Percentiles rank a stretch among this genome's conserved stretches.
phyloP scores from a whole-genome alignment of 1,140 invertebrate genomes.

The Heliconius nattereri region DNA sequence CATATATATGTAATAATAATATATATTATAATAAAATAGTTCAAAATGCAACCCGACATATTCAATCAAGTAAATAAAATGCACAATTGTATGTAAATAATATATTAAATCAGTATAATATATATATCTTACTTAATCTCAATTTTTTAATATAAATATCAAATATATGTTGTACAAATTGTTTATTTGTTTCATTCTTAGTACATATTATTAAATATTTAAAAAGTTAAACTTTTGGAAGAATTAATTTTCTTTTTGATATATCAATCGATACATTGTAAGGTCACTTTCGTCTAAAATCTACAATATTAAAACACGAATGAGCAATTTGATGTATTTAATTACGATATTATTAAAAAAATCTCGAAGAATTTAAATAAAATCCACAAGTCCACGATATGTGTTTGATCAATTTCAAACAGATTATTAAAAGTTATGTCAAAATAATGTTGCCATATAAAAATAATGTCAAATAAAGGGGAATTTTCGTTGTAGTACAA shows the following conservation, averaged over 20 bases:
- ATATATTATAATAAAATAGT: constrained; percentile 34
- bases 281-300: constrained; percentile 59
- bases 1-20: neutral
- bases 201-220: constrained; percentile 23
- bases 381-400: constrained; percentile 35
- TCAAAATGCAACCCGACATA: constrained; percentile 56
- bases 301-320: constrained; percentile 43
- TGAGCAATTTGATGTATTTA: constrained; percentile 49
- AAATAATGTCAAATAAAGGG: constrained; percentile 38
- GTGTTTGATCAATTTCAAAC: constrained; percentile 18
- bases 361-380: constrained; percentile 37
- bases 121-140: constrained; percentile 7
- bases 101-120: constrained; percentile 14
- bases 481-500: constrained; percentile 63
- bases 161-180: constrained; percentile 14
- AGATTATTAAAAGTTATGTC: neutral
- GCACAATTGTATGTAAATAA: constrained; percentile 44
- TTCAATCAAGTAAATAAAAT: constrained; percentile 50
- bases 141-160: neutral
- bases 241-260: constrained; percentile 18
- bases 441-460: constrained; percentile 17
- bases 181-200: constrained; percentile 23
- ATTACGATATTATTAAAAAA: constrained; percentile 33
- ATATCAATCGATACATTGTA: constrained; percentile 34
- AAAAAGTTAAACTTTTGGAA: constrained; percentile 32